Evolutionary conservation across 53 echinoderm and acorn worm genomes (phyloP).

Genomic region (Temnopleurus reevesii): DNA sequence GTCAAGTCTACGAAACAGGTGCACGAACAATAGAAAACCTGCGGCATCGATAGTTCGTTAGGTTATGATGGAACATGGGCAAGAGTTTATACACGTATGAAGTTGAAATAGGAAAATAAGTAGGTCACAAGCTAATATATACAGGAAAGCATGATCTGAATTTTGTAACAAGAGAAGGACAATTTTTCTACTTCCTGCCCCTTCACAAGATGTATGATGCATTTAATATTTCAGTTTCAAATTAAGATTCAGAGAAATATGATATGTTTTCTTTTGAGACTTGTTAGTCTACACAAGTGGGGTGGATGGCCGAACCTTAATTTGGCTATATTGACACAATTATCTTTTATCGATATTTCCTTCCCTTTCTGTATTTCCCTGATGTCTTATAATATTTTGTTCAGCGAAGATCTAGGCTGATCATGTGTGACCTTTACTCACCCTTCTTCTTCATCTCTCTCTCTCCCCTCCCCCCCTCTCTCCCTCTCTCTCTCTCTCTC

Average conservation of each 20-base stretch:
- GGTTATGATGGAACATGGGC: no score
- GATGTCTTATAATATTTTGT: no score
- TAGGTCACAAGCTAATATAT: conserved; percentile 5
- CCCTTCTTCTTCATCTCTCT: no score
- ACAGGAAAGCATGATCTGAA: neutral
- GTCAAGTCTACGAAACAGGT: neutral
- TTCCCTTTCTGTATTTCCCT: neutral
- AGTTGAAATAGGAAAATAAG: neutral
- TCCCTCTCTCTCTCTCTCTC: no score
- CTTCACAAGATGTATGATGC: neutral
- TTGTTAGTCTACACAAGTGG: neutral
- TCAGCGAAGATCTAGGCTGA: neutral
- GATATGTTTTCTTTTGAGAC: neutral
- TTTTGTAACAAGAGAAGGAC: neutral
- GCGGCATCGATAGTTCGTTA: neutral
- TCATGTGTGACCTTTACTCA: neutral
- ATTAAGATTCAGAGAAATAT: neutral
- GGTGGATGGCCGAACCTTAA: neutral
- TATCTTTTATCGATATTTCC: neutral
- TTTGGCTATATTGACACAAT: conserved; percentile 16
- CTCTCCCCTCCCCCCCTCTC: no score
- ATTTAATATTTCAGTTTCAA: neutral
- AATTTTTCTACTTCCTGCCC: conserved; percentile 15
- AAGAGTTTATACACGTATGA: no score
- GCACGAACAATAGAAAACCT: neutral